These are phyloP conservation scores for Lagopus leucura DNA, from an alignment of 2,113 vertebrate genomes.

Conservation along the genomic window DNA sequence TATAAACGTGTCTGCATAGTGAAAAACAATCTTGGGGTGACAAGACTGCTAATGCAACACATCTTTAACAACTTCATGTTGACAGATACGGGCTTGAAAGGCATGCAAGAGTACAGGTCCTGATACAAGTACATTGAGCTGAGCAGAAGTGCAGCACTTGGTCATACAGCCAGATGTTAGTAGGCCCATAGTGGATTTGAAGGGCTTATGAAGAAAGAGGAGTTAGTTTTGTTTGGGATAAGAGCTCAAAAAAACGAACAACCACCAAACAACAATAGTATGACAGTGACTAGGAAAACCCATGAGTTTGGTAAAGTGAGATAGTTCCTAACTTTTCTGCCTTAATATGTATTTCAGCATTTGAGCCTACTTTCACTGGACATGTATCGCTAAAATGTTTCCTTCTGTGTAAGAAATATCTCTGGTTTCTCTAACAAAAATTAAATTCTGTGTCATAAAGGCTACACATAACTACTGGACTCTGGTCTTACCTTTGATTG, in stretches of 20 bases:
- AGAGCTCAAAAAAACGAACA: not conserved
- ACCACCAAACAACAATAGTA: not conserved
- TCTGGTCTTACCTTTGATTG: not conserved
- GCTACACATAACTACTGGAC: not conserved
- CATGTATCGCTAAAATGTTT: not conserved
- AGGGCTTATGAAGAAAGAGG: not conserved
- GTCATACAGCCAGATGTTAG: not conserved
- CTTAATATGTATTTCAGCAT: not conserved
- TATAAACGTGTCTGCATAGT: not conserved
- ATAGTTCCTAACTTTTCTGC: not conserved
- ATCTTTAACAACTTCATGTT: not conserved
- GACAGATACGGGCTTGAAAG: not conserved
- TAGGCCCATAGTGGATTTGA: not conserved
- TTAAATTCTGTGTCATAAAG: not conserved
- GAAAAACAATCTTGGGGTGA: not conserved
- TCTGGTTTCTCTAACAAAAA: not conserved
- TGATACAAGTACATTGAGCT: not conserved
- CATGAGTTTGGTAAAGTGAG: not conserved
- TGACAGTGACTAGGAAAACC: not conserved
- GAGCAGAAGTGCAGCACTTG: not conserved
- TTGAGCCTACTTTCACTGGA: not conserved
- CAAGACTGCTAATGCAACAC: not conserved
- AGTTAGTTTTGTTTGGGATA: not conserved
- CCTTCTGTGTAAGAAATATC: not conserved
- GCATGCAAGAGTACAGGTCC: fast-evolving